Conservation (phyloP, 2,888 invertebrate genomes). For the Polydesmus complanatus region DNA sequence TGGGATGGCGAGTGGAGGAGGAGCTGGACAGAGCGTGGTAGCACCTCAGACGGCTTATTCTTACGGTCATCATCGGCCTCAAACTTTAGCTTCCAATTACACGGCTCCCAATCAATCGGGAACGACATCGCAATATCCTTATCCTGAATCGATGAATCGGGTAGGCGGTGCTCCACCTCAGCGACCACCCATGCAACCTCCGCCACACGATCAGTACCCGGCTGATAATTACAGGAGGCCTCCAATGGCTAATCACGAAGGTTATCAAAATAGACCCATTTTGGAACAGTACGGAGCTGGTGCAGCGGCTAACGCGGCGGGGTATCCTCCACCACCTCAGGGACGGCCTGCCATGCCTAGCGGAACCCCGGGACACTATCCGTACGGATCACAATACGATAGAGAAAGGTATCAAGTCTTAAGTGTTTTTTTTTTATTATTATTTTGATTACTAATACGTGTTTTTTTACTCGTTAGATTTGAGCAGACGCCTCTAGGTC, state of each 20-base stretch:
- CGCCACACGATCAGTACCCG: slow-evolving; percentile 13
- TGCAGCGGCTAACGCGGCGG: background rate
- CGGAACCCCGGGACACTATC: slow-evolving; percentile 14
- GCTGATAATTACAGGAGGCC: slow-evolving; percentile 33
- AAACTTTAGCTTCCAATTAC: slow-evolving; percentile 13
- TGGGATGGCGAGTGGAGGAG: slow-evolving; percentile 9
- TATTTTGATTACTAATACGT: background rate
- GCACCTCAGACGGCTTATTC: background rate
- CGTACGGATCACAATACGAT: slow-evolving; percentile 17
- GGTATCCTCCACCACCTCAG: background rate
- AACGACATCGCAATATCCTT: slow-evolving; percentile 5
- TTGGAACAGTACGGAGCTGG: slow-evolving; percentile 13
- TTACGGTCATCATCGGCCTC: slow-evolving; percentile 10
- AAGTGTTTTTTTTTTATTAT: too few relatives aligned
- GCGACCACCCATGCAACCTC: background rate
- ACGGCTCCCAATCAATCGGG: slow-evolving; percentile 7
- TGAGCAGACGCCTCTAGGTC: slow-evolving; percentile 18
- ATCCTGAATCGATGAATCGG: slow-evolving; percentile 14
- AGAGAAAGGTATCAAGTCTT: slow-evolving; percentile 19
- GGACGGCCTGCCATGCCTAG: slow-evolving; percentile 10
- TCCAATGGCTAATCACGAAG: slow-evolving; percentile 17
- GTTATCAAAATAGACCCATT: slow-evolving; percentile 12
- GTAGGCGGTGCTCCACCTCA: slow-evolving; percentile 1
- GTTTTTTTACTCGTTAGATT: slow-evolving; percentile 9
- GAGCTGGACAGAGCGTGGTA: slow-evolving; percentile 9